Evolutionary conservation across 2,888 invertebrate genomes (phyloP).

Genomic region (Drosophila stalkeri): DNA sequence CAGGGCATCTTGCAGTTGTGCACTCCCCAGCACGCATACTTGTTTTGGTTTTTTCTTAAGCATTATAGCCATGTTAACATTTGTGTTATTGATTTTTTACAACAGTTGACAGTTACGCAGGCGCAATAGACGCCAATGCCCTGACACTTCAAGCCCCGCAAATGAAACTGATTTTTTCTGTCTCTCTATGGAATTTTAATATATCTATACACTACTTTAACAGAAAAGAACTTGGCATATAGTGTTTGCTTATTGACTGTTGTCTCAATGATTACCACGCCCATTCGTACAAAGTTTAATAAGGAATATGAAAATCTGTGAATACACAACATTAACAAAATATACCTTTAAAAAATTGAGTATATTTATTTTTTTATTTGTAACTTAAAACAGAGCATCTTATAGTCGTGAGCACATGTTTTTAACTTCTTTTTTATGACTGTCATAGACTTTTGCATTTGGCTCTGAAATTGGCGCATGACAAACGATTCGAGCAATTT

Average conservation of each 20-base stretch:
- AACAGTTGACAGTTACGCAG: constrained; percentile 78
- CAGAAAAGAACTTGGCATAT: background rate
- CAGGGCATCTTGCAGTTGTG: background rate
- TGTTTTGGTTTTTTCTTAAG: constrained; percentile 19
- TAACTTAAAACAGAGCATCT: constrained; percentile 8
- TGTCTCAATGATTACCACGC: background rate
- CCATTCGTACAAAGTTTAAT: too few species aligned
- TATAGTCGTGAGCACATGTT: background rate
- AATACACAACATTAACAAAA: too few species aligned
- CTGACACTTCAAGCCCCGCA: background rate
- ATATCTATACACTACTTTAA: background rate
- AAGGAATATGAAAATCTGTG: too few species aligned
- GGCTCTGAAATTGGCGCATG: constrained; percentile 55
- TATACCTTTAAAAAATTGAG: background rate
- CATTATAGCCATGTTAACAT: constrained; percentile 69
- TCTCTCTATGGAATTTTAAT: constrained; percentile 42
- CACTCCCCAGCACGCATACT: background rate
- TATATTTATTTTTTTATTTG: background rate
- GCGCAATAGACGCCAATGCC: constrained; percentile 36
- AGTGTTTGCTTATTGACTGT: background rate
- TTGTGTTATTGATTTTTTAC: constrained; percentile 79
- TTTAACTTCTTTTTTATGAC: background rate
- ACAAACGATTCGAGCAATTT: constrained; percentile 74
- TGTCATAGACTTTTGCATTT: constrained; percentile 40
- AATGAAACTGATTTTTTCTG: constrained; percentile 23